phyloP scores from a whole-genome alignment of 2,113 vertebrate species.

The Phylloscopus whistleri region DNA sequence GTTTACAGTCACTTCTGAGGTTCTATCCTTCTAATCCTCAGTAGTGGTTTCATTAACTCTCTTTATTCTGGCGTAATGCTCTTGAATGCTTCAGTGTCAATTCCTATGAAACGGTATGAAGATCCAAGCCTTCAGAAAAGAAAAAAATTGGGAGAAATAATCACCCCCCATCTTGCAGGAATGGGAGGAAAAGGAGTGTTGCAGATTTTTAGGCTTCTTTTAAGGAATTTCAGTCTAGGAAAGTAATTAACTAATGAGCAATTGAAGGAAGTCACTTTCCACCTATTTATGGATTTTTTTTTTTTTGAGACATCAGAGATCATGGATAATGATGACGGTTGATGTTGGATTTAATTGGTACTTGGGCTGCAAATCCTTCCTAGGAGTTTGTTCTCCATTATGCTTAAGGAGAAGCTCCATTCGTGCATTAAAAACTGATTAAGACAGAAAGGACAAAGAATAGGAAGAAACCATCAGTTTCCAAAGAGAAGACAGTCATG shows the following conservation, averaged over 20 bases:
- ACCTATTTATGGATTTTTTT: not conserved
- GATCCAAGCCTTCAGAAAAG: not conserved
- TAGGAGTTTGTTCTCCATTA: not conserved
- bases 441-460: not conserved
- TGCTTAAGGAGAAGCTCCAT: not conserved
- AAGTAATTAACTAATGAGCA: not conserved
- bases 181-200: not conserved
- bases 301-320: not conserved
- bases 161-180: not conserved
- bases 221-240: not conserved
- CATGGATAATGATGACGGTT: not conserved
- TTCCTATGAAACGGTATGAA: not conserved
- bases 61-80: not conserved
- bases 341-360: not conserved
- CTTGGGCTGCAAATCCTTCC: not conserved
- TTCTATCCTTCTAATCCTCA: not conserved
- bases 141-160: not conserved
- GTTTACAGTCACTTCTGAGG: not conserved
- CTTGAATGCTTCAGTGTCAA: not conserved
- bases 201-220: not conserved
- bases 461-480: not conserved
- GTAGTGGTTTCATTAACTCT: not conserved
- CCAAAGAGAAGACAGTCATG: not conserved
- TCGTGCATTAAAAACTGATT: not conserved
- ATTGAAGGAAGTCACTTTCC: not conserved